Evolutionary conservation across 2,888 invertebrate genomes (phyloP).

Genomic region (Orchesella flavescens): DNA sequence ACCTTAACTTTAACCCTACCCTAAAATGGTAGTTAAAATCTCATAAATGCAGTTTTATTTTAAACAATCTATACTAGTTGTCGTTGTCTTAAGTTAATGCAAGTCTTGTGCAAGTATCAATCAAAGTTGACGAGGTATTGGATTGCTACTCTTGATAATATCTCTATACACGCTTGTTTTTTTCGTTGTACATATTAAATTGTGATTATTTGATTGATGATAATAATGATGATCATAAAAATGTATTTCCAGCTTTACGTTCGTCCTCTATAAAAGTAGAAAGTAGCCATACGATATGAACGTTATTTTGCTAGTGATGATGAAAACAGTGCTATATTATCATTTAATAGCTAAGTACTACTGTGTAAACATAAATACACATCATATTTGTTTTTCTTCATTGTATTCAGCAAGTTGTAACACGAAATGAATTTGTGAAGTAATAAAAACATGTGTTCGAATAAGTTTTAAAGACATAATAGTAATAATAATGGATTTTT

Average conservation of each 20-base stretch:
- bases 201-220: background rate
- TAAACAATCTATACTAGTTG: too few species aligned
- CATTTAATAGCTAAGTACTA: background rate
- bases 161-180: too few species aligned
- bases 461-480: background rate
- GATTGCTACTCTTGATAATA: too few species aligned
- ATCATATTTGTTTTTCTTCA: too few species aligned
- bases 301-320: conserved; percentile 39
- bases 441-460: conserved; percentile 23
- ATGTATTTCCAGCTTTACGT: conserved; percentile 36
- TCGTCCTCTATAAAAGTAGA: background rate
- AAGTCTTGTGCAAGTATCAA: too few species aligned
- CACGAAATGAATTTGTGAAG: background rate
- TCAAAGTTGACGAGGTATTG: too few species aligned
- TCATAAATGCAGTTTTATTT: too few species aligned
- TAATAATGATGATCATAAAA: conserved; percentile 8
- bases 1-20: too few species aligned
- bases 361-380: background rate
- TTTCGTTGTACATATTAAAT: background rate
- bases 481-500: too few species aligned
- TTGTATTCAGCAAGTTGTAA: background rate
- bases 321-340: conserved; percentile 28
- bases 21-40: too few species aligned
- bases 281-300: background rate
- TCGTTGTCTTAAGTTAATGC: too few species aligned